phyloP scores from a whole-genome alignment of 2,797 vertebrate species.

The Notolepis coatsorum region DNA sequence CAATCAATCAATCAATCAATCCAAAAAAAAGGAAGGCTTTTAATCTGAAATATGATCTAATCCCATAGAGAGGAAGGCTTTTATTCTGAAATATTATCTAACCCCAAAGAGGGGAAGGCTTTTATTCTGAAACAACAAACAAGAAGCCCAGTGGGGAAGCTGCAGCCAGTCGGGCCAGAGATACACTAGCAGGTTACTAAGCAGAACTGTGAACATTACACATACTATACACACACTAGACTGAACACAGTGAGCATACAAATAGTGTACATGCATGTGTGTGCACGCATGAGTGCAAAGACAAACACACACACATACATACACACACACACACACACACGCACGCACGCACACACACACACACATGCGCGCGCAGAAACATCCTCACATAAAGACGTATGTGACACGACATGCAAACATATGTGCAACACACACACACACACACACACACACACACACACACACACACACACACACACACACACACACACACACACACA shows the following conservation, averaged over 20 bases:
- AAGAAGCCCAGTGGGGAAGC: slow-evolving; percentile 48
- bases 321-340: not conserved
- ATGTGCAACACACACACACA: no score
- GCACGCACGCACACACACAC: not conserved
- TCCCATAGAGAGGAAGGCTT: no score
- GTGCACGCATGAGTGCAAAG: not conserved
- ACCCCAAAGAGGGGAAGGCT: slow-evolving; percentile 57
- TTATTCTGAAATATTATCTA: no score
- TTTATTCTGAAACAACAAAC: slow-evolving; percentile 66
- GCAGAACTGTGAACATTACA: slow-evolving; percentile 37
- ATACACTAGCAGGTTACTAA: slow-evolving; percentile 62
- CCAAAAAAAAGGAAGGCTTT: no score
- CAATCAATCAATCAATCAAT: no score
- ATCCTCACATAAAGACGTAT: slow-evolving; percentile 31
- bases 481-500: not conserved
- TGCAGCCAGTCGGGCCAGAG: slow-evolving; percentile 36
- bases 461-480: no score
- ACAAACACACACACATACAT: not conserved
- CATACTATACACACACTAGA: slow-evolving; percentile 1
- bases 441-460: not conserved
- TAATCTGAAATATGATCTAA: no score
- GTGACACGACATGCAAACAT: no score
- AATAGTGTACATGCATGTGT: no score
- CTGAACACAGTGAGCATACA: slow-evolving; percentile 28
- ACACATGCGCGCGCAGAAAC: slow-evolving; percentile 4